Conservation (phyloP, 2,888 invertebrate genomes). For the Belgica antarctica region DNA sequence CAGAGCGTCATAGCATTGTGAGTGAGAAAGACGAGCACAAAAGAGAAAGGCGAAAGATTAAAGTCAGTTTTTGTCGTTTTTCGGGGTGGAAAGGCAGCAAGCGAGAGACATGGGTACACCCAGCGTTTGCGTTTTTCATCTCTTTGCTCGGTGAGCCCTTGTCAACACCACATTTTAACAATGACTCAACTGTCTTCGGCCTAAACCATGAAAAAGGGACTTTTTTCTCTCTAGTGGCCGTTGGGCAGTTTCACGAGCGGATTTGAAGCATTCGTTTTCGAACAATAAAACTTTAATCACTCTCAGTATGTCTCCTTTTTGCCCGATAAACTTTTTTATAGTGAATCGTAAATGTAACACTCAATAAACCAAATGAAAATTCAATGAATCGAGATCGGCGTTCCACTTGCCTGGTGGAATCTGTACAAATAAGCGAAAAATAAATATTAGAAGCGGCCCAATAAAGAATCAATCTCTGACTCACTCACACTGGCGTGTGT, state of each 20-base stretch:
- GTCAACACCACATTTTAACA: constrained; percentile 38
- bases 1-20: background rate
- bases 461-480: constrained; percentile 33
- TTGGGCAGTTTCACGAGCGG: background rate
- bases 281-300: constrained; percentile 12
- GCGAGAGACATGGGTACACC: no score
- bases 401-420: no score
- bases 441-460: background rate
- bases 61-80: background rate
- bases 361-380: constrained; percentile 5
- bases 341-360: background rate
- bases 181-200: constrained; percentile 26
- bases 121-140: background rate
- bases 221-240: no score
- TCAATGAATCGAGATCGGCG: constrained; percentile 16
- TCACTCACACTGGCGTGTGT: constrained; percentile 32
- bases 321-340: background rate
- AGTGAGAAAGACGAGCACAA: background rate
- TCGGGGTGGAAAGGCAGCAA: no score
- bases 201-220: background rate
- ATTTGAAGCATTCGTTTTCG: background rate
- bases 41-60: background rate
- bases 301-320: no score
- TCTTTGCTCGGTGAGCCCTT: background rate
- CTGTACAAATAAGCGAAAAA: no score